phyloP scores from a whole-genome alignment of 1,140 invertebrate genomes.

The Drosophila rufa region DNA sequence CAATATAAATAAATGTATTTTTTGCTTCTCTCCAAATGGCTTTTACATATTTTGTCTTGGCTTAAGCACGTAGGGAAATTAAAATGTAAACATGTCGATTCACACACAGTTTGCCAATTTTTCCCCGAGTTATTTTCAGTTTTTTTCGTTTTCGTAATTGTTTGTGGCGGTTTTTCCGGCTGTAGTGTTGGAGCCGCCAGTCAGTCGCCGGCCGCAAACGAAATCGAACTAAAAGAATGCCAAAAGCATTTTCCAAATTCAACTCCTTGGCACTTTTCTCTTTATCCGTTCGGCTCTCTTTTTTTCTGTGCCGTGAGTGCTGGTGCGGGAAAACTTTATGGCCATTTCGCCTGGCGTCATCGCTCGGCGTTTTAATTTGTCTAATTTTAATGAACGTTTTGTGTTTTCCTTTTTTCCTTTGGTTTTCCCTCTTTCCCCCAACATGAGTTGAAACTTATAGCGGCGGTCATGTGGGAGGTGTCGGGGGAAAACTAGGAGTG shows the following conservation, averaged over 20 bases:
- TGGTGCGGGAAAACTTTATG: conserved; percentile 43
- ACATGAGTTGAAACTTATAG: conserved; percentile 20
- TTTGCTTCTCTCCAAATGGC: conserved; percentile 48
- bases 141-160: conserved; percentile 16
- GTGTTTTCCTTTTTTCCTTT: conserved; percentile 36
- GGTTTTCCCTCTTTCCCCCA: neutral
- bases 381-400: conserved; percentile 76
- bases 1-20: conserved; percentile 18
- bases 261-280: conserved; percentile 62
- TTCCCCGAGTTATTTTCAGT: conserved; percentile 12
- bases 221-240: conserved; percentile 81
- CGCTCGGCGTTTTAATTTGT: conserved; percentile 63
- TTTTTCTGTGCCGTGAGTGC: conserved; percentile 11
- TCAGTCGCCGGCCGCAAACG: conserved; percentile 63
- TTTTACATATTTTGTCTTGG: conserved; percentile 57
- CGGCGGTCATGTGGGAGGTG: neutral
- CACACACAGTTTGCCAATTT: conserved; percentile 14
- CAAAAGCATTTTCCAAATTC: conserved; percentile 71
- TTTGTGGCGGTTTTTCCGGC: conserved; percentile 47
- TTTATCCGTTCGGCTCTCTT: conserved; percentile 30
- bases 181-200: conserved; percentile 51
- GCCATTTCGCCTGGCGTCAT: conserved; percentile 62
- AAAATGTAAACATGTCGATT: conserved; percentile 57
- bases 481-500: conserved; percentile 11
- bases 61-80: conserved; percentile 20